Base-by-base conservation (phyloP, 2,113 vertebrate species). In the Pseudopodoces humilis region DNA sequence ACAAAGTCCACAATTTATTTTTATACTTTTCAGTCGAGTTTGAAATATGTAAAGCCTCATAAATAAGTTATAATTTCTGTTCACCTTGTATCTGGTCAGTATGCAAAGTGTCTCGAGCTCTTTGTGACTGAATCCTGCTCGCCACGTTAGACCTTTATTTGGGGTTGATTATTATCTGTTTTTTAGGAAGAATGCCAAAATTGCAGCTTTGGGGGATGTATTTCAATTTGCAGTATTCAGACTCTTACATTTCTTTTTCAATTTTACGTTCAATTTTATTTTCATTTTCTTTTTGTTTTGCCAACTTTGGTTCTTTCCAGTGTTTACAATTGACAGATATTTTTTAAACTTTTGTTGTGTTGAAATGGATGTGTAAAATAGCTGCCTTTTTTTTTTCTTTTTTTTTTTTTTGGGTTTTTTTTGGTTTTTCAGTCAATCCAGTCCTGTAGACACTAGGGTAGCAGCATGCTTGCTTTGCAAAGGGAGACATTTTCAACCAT, bases 381-480 rank as follows among this genome's bases (percentile, higher is more conserved):
- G 96, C 97, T 98, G 98, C 98, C 97, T 98, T 98, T 97, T 95
- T 58, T 43, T 37, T 13, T 7, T 7, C 10, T 3, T 10, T 20
- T n/a, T 30, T 4, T 6, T 98, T 14, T 10, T 11, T 25, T 25
- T 13, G 9, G 37, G 9, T 21, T 17, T 13, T 6, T 33, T 58
- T 68, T 58, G 10, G 18, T 44, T 52, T 68, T 37, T 46, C 83
- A 60, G 46, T 60, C 23, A 27, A 92, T 93, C 94, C 97, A 96
- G 97, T 98, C 78, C 78, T 98, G 83, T 84, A 97, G 97, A 89
- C 87, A 59, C 85, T 96, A 97, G 97, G 97, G 92, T 91, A 96
- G 89, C 97, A 98, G 98, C 98, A 98, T 98, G 98, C 97, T 98
- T 98, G 96, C 98, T 98, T 98, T 98, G 98, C 97, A 96, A 96